Evolutionary conservation across 2,797 vertebrate genomes (phyloP), one percentile per base, ranked within the genome.

Genomic region (Mormyrus proboscirostris): DNA sequence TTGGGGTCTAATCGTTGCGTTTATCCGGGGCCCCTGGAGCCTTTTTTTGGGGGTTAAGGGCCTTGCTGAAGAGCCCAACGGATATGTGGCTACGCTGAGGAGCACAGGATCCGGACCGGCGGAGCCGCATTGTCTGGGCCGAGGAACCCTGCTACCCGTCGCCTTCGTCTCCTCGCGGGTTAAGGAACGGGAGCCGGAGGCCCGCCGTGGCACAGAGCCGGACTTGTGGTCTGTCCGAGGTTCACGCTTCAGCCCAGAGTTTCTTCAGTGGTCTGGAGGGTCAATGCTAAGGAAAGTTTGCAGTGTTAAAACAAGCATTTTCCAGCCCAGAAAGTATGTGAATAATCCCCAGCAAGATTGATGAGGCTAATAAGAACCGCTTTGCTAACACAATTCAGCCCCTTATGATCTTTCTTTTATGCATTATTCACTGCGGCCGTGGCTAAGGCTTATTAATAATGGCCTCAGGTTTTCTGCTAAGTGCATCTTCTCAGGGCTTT

Each of bases 341-440:
- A 88, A 88, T 88, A 91, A 44, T 87, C 41, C 29, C 57, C 47
- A 33, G 62, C 65, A 83, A 89, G 25, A 90, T 86, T 87, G 59
- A 83, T 85, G 59, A 89, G 33, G 90, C 90, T 90, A 89, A 91
- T 90, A 85, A 87, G 91, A 55, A 50, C 41, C 62, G 16, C 88
- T 91, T 92, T 92, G 90, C 88, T 87, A 85, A 91, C 91, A 90
- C 76, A 50, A 29, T 10, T 82, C 83, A 76, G 29, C 73, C 41
- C 38, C 79, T 89, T 91, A 79, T 91, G 90, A 85, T 91, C 88
- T 62, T 41, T 88, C 90, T 29, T 91, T 90, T 89, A 92, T 91
- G 90, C 49, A 90, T 89, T 82, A 91, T 91, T 91, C 90, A 87
- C 90, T 82, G 50, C n/a, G 4, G 16, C 19, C 33, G 14, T 33